These are phyloP conservation scores for Lophura nycthemera DNA, from an alignment of 2,113 vertebrate genomes.

Conservation along the genomic window DNA sequence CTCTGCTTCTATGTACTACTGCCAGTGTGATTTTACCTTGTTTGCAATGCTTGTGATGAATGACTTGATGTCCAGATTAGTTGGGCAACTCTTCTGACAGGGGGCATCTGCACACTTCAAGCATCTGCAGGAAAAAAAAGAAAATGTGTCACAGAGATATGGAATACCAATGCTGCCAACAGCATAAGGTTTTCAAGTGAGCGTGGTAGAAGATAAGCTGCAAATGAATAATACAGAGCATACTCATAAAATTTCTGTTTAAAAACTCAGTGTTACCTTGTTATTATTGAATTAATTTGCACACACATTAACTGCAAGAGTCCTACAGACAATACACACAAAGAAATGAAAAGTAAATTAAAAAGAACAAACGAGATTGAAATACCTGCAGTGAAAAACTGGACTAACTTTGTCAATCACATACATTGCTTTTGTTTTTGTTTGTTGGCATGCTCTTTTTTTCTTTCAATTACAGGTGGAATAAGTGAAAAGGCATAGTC, in stretches of 20 bases:
- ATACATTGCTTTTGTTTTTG: not conserved
- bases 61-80: slow-evolving; percentile 88
- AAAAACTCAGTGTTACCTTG: not conserved
- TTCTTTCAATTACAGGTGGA: not conserved
- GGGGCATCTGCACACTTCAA: slow-evolving; percentile 90
- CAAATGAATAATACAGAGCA: not conserved
- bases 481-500: not conserved
- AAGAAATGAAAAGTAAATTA: not conserved
- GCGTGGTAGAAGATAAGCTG: not conserved
- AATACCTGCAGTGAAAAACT: not conserved
- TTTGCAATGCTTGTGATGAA: slow-evolving; percentile 90
- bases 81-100: slow-evolving; percentile 92
- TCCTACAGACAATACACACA: not conserved
- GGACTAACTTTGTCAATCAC: not conserved
- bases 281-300: not conserved
- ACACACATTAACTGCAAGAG: not conserved
- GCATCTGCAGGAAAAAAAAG: slow-evolving; percentile 77
- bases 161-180: not conserved
- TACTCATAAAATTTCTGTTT: not conserved
- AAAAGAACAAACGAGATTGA: not conserved
- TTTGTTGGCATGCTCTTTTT: not conserved
- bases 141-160: slow-evolving; percentile 35
- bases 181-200: not conserved
- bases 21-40: slow-evolving; percentile 78
- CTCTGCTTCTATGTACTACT: not conserved